phyloP scores from a whole-genome alignment of 2,113 vertebrate genomes.

The Cricetomys ansorgei region DNA sequence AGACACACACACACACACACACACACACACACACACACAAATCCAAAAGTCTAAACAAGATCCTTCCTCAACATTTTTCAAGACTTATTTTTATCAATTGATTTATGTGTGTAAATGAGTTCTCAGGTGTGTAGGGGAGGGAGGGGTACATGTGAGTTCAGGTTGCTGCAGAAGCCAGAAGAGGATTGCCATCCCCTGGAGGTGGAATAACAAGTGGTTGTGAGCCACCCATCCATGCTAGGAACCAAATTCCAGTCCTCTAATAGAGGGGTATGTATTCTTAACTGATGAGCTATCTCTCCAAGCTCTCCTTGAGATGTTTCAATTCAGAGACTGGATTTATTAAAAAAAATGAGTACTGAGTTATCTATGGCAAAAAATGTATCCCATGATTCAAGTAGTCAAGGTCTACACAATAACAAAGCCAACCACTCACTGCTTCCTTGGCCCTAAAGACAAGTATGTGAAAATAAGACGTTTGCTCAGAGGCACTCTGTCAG shows the following conservation, averaged over 20 bases:
- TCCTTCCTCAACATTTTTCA: not conserved
- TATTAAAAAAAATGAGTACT: conserved; percentile 25
- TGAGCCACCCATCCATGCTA: not conserved
- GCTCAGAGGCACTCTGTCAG: not conserved
- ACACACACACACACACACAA: not conserved
- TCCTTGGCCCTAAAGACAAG: not conserved
- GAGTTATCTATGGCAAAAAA: not conserved
- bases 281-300: not conserved
- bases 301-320: not conserved
- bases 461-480: not conserved
- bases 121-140: not conserved
- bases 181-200: not conserved
- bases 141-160: not conserved
- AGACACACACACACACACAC: not conserved
- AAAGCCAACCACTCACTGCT: not conserved
- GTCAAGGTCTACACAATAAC: not conserved
- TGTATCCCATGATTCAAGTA: not conserved
- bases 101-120: not conserved
- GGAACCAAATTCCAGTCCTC: not conserved
- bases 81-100: not conserved
- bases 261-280: not conserved
- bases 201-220: not conserved
- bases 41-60: not conserved
- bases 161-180: not conserved
- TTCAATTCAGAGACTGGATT: conserved; percentile 8